Evolutionary conservation across 2,113 vertebrate species (phyloP).

Genomic region (Grammomys surdaster): DNA sequence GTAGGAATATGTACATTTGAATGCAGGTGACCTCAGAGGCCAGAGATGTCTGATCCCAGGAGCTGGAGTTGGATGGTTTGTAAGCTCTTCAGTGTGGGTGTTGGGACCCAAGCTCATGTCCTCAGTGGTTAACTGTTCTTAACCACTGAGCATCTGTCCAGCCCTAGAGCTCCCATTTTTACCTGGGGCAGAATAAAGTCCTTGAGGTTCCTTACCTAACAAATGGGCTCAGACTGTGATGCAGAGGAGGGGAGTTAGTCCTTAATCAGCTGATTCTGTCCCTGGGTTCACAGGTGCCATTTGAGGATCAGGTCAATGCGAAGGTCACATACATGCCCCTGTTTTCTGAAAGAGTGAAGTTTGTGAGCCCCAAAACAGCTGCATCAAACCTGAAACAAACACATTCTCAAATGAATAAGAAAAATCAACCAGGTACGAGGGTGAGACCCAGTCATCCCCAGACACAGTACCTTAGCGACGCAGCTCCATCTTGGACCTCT

Average conservation of each 20-base stretch:
- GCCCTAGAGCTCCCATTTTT: neutral
- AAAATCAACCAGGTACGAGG: constrained; percentile 69
- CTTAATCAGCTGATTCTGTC: neutral
- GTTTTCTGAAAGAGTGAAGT: constrained; percentile 63
- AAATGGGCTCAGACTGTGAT: neutral
- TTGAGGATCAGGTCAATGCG: constrained; percentile 57
- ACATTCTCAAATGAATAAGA: constrained; percentile 45
- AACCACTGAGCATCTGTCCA: neutral
- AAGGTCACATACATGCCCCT: constrained; percentile 63
- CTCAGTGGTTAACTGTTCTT: neutral
- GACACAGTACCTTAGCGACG: neutral
- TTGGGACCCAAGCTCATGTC: neutral
- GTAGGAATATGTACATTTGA: neutral
- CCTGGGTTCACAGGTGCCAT: constrained; percentile 43
- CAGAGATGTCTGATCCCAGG: neutral
- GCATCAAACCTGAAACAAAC: constrained; percentile 14
- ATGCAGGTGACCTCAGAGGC: neutral
- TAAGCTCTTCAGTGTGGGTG: neutral
- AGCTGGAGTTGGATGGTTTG: neutral
- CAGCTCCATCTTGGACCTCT: neutral
- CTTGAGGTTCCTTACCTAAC: neutral
- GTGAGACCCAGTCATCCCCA: neutral
- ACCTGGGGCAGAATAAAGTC: neutral
- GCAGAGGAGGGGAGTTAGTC: neutral
- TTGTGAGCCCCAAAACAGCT: constrained; percentile 60